These are phyloP conservation scores for Apodemia hepburni DNA, from an alignment of 2,888 invertebrate genomes.

Conservation along the genomic window DNA sequence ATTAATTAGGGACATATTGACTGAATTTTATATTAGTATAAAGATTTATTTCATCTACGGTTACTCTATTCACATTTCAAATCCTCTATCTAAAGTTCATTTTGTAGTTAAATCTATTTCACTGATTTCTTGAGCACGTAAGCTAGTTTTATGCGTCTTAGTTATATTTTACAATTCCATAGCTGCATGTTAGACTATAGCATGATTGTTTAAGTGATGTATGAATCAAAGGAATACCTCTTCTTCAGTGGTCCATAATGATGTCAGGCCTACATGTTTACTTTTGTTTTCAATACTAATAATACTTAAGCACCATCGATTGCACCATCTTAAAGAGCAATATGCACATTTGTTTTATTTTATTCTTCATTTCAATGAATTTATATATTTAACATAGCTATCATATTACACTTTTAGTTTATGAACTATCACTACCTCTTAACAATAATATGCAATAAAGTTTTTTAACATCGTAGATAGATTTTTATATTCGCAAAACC, in stretches of 20 bases:
- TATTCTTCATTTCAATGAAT: not conserved
- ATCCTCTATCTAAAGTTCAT: slow-evolving; percentile 4
- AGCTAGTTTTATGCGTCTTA: slow-evolving; percentile 26
- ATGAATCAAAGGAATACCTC: slow-evolving; percentile 71
- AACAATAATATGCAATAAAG: too few species aligned
- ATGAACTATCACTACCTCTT: not conserved
- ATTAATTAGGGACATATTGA: slow-evolving; percentile 59
- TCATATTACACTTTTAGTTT: not conserved
- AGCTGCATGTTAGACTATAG: slow-evolving; percentile 32
- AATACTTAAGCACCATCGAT: slow-evolving; percentile 19
- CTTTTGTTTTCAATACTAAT: slow-evolving; percentile 69
- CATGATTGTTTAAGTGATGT: slow-evolving; percentile 41
- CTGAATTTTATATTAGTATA: slow-evolving; percentile 46
- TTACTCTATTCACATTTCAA: slow-evolving; percentile 7
- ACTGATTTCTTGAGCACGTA: slow-evolving; percentile 24
- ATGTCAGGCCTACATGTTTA: slow-evolving; percentile 63
- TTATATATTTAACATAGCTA: not conserved
- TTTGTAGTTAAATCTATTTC: slow-evolving; percentile 14
- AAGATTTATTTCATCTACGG: slow-evolving; percentile 11
- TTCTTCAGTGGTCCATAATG: slow-evolving; percentile 72
- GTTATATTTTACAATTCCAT: slow-evolving; percentile 27
- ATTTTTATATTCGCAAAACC: too few species aligned
- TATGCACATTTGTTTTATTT: not conserved
- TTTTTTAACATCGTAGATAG: too few species aligned
- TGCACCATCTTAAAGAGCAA: not conserved